Conservation (phyloP, 2,113 vertebrate genomes). For the Lepisosteus oculatus region DNA sequence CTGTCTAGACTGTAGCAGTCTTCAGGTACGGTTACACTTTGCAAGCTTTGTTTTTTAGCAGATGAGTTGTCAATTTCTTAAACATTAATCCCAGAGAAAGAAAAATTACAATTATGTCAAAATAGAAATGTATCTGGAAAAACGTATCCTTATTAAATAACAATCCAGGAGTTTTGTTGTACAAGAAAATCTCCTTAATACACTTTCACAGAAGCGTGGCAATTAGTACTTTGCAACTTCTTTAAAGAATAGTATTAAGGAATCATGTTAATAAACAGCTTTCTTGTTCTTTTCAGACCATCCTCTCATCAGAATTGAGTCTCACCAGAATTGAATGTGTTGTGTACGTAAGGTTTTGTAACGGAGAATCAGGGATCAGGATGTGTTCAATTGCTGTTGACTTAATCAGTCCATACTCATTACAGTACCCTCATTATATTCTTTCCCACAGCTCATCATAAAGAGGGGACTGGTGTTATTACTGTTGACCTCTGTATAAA, state of each 20-base stretch:
- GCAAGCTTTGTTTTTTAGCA: too few relatives aligned
- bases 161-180: too few relatives aligned
- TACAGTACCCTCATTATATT: constrained; percentile 8
- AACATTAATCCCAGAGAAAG: too few relatives aligned
- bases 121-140: too few relatives aligned
- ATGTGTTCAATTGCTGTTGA: neutral
- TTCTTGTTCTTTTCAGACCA: neutral
- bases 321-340: neutral
- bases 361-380: neutral
- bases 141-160: too few relatives aligned
- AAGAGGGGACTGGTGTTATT: neutral
- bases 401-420: neutral
- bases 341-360: neutral
- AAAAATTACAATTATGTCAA: too few relatives aligned
- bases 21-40: too few relatives aligned
- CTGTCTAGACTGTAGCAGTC: too few relatives aligned
- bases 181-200: too few relatives aligned
- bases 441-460: neutral
- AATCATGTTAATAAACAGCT: neutral
- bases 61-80: too few relatives aligned
- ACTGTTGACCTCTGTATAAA: constrained; percentile 8
- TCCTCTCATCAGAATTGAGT: too few relatives aligned
- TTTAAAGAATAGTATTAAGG: neutral
- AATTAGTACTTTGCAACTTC: neutral
- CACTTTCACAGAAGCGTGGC: too few relatives aligned